phyloP scores from a whole-genome alignment of 1,140 invertebrate species.

The Pristionchus pacificus region DNA sequence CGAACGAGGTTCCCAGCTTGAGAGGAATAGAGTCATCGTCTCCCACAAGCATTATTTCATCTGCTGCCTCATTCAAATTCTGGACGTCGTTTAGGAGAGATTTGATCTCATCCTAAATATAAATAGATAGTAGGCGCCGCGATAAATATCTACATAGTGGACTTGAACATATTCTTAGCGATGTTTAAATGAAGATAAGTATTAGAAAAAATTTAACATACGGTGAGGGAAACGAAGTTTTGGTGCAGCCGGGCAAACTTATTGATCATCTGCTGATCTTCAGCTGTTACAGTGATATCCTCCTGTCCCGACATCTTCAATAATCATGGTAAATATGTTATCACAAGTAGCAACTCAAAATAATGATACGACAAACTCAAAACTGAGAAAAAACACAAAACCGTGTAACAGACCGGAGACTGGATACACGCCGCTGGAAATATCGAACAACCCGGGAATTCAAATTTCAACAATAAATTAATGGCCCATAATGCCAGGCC shows the following conservation, averaged over 20 bases:
- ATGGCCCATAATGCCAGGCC: no score
- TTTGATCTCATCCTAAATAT: slow-evolving; percentile 33
- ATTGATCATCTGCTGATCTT: slow-evolving; percentile 96
- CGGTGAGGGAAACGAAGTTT: slow-evolving; percentile 80
- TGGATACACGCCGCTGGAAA: no score
- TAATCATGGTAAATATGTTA: no score
- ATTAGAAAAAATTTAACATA: slow-evolving; percentile 66
- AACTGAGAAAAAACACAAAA: no score
- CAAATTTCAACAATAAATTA: no score
- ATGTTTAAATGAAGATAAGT: slow-evolving; percentile 24
- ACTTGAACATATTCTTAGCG: no score
- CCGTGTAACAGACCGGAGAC: no score
- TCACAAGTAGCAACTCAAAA: no score
- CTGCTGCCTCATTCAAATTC: slow-evolving; percentile 83
- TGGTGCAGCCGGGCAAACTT: slow-evolving; percentile 88
- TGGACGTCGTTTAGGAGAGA: slow-evolving; percentile 72
- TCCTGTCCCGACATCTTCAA: no score
- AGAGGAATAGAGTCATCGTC: slow-evolving; percentile 65
- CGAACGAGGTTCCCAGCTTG: slow-evolving; percentile 36
- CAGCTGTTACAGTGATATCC: slow-evolving; percentile 69
- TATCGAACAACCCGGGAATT: no score
- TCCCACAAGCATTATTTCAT: slow-evolving; percentile 76
- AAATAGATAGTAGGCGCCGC: neutral
- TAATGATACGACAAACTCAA: no score
- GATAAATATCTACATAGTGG: neutral